Base-by-base conservation (phyloP, 2,113 vertebrate species). In the Passer montanus region DNA sequence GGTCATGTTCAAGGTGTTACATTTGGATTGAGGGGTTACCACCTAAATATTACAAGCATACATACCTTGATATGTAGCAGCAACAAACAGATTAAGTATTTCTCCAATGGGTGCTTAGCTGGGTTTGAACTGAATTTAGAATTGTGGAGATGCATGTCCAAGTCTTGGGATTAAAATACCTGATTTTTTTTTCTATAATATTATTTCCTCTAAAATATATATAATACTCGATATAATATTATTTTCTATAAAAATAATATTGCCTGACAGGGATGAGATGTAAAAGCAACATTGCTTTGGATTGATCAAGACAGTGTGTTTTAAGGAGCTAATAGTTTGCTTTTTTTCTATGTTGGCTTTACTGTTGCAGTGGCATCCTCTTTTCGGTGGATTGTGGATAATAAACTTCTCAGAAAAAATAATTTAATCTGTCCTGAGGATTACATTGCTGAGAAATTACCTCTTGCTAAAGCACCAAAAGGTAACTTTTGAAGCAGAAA, bases 371-470 rank as follows among this genome's bases (percentile, higher is more conserved):
- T 98, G 86, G 95, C 98, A 66, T 98, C 98, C 6, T 87, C 97
- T 53, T 99, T 99, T 89, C 92, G 94, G 62, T 98, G 98, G 98
- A 98, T 98, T 83, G 97, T 99, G 56, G 98, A 99, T 97, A 97
- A 92, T 7, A 89, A 98, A 28, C 95, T 99, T 67, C 98, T 99
- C 6, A 95, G 94, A 95, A 98, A 95, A 53, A 97, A 98, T 75
- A 96, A 98, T 89, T 95, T 99, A 91, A 99, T 98, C 89, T 98
- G 98, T 60, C 99, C 98, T 1, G 95, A 98, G 22, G 98, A 99
- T 96, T 99, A 99, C 90, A 98, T 98, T 93, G 94, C 84, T 6
- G 94, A 97, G 11, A 89, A 89, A 17, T 59, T 44, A 21, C 96
- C 96, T 13, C 58, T 97, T 75, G 96, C 94, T 33, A 96, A 94